phyloP scores from a whole-genome alignment of 2,797 vertebrate genomes.

The Poecilia picta region DNA sequence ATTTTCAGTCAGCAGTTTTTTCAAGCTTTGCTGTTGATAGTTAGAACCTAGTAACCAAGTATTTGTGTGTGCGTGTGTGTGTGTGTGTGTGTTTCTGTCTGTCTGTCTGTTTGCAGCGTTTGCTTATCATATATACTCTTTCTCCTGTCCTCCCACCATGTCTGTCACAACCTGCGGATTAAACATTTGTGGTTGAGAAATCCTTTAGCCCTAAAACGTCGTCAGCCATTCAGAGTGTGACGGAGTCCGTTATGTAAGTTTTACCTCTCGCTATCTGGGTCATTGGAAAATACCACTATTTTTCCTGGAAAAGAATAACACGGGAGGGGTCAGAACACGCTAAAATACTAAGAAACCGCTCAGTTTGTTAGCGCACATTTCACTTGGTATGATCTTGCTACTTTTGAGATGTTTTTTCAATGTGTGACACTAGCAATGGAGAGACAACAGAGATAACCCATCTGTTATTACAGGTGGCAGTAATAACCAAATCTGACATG shows the following conservation, averaged over 20 bases:
- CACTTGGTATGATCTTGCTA: neutral
- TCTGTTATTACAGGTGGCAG: neutral
- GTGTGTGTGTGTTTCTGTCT: neutral
- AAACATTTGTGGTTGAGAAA: constrained; percentile 64
- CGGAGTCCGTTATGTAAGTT: constrained; percentile 60
- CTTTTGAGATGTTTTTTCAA: neutral
- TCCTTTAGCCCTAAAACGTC: constrained; percentile 54
- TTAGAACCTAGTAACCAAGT: constrained; percentile 31
- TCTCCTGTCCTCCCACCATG: constrained; percentile 7
- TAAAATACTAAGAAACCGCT: constrained; percentile 19
- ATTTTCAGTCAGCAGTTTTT: constrained; percentile 24
- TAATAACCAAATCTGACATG: neutral
- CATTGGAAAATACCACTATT: constrained; percentile 21
- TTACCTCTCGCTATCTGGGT: constrained; percentile 47
- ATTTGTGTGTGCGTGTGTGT: too few relatives aligned
- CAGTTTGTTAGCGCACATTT: neutral
- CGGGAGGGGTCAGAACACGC: constrained; percentile 6
- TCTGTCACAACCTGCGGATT: constrained; percentile 65
- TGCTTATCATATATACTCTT: constrained; percentile 17
- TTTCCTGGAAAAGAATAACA: constrained; percentile 38
- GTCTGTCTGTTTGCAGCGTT: constrained; percentile 4
- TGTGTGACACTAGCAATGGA: neutral
- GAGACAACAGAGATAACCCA: neutral
- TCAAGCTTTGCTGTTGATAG: constrained; percentile 14
- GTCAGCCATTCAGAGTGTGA: constrained; percentile 58